Evolutionary conservation across 2,888 invertebrate genomes (phyloP), one percentile per base, ranked within the genome.

Genomic region (Timema podura): DNA sequence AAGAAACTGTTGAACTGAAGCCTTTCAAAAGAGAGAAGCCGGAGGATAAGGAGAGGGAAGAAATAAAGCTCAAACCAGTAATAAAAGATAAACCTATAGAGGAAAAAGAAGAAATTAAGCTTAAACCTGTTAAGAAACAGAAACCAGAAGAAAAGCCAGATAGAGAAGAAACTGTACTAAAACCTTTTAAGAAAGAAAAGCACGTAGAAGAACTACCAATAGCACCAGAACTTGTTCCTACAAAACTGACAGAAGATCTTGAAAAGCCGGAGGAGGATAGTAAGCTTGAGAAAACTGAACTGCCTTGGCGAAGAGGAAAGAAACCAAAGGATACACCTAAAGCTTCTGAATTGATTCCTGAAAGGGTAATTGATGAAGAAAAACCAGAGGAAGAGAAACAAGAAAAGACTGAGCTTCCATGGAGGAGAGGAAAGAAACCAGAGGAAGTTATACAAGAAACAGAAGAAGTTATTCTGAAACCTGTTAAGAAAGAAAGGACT

Each of bases 141-240:
- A 51, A 73, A 67, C 78, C 85, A 71, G 86, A 88, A 79, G 87
- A 88, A 70, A 69, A 86, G 85, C 77, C 80, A 85, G 69, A 70
- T 30, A 30, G 73, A 0, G 72, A 73, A 59, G 69, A 67, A 47
- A 48, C 47, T 15, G 65, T 61, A 49, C 67, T 66, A 6, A 70
- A 69, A 68, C 72, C 70, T 3, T 46, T 70, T 44, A 70, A 61
- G 16, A 66, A 64, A 54, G 70, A 72, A 65, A 64, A 46, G n/a
- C 59, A 59, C 46, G 59, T 70, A 15, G 67, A 46, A 49, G 64
- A 71, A 11, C 57, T 47, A 61, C 73, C 74, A 70, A 70, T 74
- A 47, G 69, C 64, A 48, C 72, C 76, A 46, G 76, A 76, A 69
- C 76, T 75, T 47, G 48, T 67, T 13, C 54, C 59, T 13, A 70